Conservation (phyloP, 1,140 invertebrate species). For the Daktulosphaira vitifoliae region DNA sequence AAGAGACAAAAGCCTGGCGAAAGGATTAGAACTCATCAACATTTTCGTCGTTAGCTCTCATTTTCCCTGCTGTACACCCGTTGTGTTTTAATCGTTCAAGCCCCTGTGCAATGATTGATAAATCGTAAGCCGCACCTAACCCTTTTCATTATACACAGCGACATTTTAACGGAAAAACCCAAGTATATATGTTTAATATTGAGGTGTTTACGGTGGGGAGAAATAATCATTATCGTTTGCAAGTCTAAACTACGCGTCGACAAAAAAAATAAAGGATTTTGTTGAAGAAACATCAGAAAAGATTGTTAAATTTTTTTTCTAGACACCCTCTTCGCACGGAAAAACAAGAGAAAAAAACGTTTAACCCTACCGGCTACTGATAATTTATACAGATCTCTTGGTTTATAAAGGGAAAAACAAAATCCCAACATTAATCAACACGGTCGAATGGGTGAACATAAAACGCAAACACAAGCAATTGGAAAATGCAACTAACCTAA, state of each 20-base stretch:
- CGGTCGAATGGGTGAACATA: constrained; percentile 19
- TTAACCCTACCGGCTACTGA: background rate
- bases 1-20: constrained; percentile 20
- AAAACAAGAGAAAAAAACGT: background rate
- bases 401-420: background rate
- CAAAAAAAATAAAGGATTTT: no score
- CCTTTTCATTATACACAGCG: no score
- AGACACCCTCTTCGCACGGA: background rate
- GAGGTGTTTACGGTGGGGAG: background rate
- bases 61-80: background rate
- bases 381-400: constrained; percentile 16
- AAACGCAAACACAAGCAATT: background rate
- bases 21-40: constrained; percentile 32
- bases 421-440: constrained; percentile 28
- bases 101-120: constrained; percentile 22
- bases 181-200: no score
- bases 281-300: constrained; percentile 18
- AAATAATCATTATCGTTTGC: constrained; percentile 32
- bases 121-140: constrained; percentile 24
- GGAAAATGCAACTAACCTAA: no score
- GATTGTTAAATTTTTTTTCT: constrained; percentile 24
- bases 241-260: no score
- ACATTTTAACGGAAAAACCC: no score
- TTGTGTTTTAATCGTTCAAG: constrained; percentile 28
- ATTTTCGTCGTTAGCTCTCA: constrained; percentile 14